Evolutionary conservation across 2,888 invertebrate species (phyloP).

Genomic region (Orgyia antiqua): DNA sequence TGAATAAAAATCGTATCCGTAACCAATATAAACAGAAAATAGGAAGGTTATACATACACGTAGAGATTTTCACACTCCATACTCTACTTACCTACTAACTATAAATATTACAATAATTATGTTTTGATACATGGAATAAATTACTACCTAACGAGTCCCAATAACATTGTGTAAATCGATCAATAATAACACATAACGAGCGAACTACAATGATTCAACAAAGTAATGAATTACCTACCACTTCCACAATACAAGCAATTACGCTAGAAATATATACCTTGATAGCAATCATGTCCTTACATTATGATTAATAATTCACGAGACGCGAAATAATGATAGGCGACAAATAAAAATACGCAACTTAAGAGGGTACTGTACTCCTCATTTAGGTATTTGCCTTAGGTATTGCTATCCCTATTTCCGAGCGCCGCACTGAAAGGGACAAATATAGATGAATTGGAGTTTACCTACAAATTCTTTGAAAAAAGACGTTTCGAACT

Average conservation of each 20-base stretch:
- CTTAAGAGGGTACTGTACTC: too few species aligned
- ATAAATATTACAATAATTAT: slow-evolving; percentile 11
- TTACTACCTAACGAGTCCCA: slow-evolving; percentile 33
- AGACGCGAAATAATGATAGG: slow-evolving; percentile 28
- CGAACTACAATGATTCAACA: slow-evolving; percentile 23
- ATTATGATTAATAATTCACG: slow-evolving; percentile 27
- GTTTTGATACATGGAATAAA: slow-evolving; percentile 34
- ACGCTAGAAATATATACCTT: slow-evolving; percentile 24
- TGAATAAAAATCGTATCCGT: too few species aligned
- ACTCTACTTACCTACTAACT: too few species aligned
- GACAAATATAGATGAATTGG: too few species aligned
- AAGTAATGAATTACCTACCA: slow-evolving; percentile 27
- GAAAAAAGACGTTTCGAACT: too few species aligned
- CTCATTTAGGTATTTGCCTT: too few species aligned
- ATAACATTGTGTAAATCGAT: slow-evolving; percentile 36
- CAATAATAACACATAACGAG: slow-evolving; percentile 32
- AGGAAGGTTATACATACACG: slow-evolving; percentile 28
- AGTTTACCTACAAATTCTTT: too few species aligned
- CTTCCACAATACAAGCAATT: slow-evolving; percentile 29
- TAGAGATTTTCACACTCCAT: too few species aligned
- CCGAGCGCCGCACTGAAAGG: too few species aligned
- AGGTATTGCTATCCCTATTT: too few species aligned
- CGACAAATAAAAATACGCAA: slow-evolving; percentile 35
- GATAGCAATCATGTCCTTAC: slow-evolving; percentile 25
- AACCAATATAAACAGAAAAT: slow-evolving; percentile 36